Evolutionary conservation across 30 jellyfish, hydroid and myxozoan genomes (phyloP).

Genomic region (Hydractinia symbiolongicarpus): DNA sequence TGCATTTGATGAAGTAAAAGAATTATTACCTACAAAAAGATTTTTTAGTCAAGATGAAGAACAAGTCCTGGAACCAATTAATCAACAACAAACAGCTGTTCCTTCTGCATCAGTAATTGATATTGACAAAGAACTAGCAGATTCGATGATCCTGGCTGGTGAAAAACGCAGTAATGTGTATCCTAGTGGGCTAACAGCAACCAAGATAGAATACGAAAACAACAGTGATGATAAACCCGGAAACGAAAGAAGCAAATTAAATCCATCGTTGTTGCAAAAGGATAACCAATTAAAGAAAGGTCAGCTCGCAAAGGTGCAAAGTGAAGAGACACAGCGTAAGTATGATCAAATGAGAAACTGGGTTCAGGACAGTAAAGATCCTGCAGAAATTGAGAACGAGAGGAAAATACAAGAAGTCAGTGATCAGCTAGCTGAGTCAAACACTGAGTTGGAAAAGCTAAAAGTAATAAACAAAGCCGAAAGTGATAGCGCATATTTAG

Average conservation of each 20-base stretch:
- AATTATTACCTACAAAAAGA: constrained; percentile 44
- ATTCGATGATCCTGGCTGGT: constrained; percentile 25
- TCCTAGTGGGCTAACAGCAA: not conserved
- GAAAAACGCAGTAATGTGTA: constrained; percentile 2
- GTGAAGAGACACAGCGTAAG: not conserved
- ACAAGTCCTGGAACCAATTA: constrained; percentile 2
- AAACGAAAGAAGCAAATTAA: constrained; percentile 17
- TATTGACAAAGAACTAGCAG: constrained; percentile 31
- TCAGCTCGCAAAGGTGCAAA: constrained; percentile 15
- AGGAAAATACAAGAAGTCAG: constrained; percentile 21
- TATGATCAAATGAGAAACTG: constrained; percentile 23
- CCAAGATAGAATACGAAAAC: not conserved
- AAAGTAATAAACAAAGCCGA: constrained; percentile 11
- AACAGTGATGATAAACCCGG: not conserved
- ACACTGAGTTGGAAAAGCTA: constrained; percentile 12
- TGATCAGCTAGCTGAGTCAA: constrained; percentile 8
- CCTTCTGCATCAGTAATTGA: not conserved
- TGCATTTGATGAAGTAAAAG: constrained; percentile 91
- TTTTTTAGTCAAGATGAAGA: constrained; percentile 3
- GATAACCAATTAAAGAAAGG: constrained; percentile 3
- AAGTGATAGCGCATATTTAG: constrained; percentile 23
- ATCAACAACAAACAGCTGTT: not conserved
- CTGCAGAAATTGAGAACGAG: constrained; percentile 7
- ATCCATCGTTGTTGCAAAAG: not conserved
- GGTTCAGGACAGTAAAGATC: not conserved